Conservation (phyloP, 2,797 vertebrate species). For the Neostethus bicornis region DNA sequence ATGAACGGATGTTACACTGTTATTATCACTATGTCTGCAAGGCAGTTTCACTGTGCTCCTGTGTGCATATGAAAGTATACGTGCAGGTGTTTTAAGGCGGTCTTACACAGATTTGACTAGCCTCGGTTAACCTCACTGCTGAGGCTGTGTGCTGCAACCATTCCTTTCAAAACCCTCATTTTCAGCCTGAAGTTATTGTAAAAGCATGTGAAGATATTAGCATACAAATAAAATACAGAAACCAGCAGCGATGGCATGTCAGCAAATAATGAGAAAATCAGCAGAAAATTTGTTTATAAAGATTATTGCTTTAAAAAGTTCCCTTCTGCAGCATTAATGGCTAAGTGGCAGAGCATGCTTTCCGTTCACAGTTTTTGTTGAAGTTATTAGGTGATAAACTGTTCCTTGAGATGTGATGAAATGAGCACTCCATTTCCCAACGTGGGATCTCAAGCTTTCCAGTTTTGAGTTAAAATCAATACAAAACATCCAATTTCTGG, state of each 20-base stretch:
- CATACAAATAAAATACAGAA: constrained; percentile 68
- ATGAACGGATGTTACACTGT: constrained; percentile 46
- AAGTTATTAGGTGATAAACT: constrained; percentile 22
- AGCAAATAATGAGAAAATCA: constrained; percentile 7
- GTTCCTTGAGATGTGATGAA: neutral
- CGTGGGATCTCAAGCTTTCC: constrained; percentile 41
- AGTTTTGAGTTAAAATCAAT: constrained; percentile 48
- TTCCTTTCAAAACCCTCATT: constrained; percentile 3
- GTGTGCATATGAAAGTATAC: constrained; percentile 11
- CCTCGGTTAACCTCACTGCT: constrained; percentile 21
- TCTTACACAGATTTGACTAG: constrained; percentile 24
- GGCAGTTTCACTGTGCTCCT: constrained; percentile 22
- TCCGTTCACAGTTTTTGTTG: neutral
- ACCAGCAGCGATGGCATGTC: constrained; percentile 24
- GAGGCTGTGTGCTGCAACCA: constrained; percentile 8
- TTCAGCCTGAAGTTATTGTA: constrained; percentile 34
- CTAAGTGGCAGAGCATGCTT: neutral
- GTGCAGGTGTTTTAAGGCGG: constrained; percentile 14
- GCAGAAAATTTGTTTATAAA: constrained; percentile 23
- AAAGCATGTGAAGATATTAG: constrained; percentile 42
- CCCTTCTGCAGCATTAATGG: constrained; percentile 25
- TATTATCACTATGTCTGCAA: constrained; percentile 48
- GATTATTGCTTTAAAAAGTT: constrained; percentile 25
- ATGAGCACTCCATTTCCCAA: constrained; percentile 22
- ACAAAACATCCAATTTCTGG: constrained; percentile 42